These are phyloP conservation scores for Coelopa frigida DNA, from an alignment of 1,140 invertebrate species.

Conservation along the genomic window DNA sequence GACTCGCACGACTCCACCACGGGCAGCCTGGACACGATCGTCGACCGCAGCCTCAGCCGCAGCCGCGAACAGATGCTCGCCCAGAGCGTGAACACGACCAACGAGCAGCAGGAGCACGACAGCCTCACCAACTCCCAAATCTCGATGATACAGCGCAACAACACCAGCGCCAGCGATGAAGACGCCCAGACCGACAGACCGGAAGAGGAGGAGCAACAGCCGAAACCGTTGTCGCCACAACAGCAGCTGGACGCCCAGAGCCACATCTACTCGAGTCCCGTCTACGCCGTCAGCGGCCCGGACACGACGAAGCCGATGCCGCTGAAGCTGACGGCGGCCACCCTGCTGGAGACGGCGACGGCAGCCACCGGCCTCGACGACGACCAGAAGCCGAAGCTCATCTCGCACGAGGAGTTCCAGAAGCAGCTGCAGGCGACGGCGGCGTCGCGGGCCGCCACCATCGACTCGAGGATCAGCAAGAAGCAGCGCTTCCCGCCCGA, in stretches of 20 bases:
- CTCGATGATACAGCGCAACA: constrained; percentile 24
- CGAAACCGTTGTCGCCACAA: constrained; percentile 10
- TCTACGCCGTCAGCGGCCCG: too few relatives aligned
- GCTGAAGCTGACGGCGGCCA: constrained; percentile 24
- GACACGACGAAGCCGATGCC: constrained; percentile 29
- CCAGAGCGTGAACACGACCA: constrained; percentile 33
- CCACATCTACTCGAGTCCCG: constrained; percentile 42
- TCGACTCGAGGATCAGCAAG: constrained; percentile 40
- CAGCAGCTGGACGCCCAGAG: constrained; percentile 33
- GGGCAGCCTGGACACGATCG: constrained; percentile 40
- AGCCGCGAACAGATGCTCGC: constrained; percentile 30
- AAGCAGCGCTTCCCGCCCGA: constrained; percentile 39
- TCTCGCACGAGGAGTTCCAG: constrained; percentile 37
- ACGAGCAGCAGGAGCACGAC: constrained; percentile 16
- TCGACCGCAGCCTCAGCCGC: constrained; percentile 32
- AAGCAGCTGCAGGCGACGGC: constrained; percentile 33
- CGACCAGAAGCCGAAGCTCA: constrained; percentile 25
- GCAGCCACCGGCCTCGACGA: not conserved
- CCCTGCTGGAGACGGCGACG: constrained; percentile 19
- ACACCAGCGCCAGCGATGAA: constrained; percentile 9
- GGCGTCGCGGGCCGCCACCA: constrained; percentile 23
- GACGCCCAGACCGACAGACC: constrained; percentile 11
- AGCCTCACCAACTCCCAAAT: constrained; percentile 39
- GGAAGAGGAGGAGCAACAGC: constrained; percentile 9
- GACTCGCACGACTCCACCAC: constrained; percentile 41